Evolutionary conservation across 2,888 invertebrate genomes (phyloP).

Genomic region (Ecdyonurus torrentis): DNA sequence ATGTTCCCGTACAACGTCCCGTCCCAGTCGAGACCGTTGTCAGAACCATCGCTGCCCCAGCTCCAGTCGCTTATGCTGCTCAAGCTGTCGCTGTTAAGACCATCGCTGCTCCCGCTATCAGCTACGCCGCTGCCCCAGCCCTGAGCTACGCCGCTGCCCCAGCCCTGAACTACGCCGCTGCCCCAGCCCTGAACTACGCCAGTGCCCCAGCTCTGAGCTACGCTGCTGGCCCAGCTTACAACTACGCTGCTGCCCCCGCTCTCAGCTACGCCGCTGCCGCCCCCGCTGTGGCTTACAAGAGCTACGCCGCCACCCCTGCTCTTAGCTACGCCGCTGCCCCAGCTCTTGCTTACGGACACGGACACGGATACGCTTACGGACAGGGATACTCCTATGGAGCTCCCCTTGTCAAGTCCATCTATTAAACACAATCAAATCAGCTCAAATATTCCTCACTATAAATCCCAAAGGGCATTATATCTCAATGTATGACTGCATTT

Average conservation of each 20-base stretch:
- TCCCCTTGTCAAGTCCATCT: not conserved
- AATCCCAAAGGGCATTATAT: not conserved
- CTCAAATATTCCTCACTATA: not conserved
- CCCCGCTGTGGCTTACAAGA: not conserved
- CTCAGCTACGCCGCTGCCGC: not conserved
- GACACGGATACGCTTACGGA: too few species aligned
- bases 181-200: not conserved
- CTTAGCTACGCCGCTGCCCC: not conserved
- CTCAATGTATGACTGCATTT: too few species aligned
- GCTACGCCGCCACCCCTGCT: not conserved
- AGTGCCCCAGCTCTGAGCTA: not conserved
- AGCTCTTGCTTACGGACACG: not conserved
- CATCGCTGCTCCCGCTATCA: conserved; percentile 4
- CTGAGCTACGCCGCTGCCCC: conserved; percentile 12
- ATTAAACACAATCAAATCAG: not conserved
- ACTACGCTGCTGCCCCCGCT: not conserved
- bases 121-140: conserved; percentile 14
- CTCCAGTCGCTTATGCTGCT: not conserved
- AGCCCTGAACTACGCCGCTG: conserved; percentile 1
- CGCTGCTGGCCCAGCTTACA: not conserved
- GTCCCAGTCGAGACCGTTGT: conserved; percentile 7
- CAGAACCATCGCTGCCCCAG: not conserved
- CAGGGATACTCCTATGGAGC: not conserved
- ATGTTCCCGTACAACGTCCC: conserved; percentile 16
- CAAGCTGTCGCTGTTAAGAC: not conserved